Percentiles rank a stretch among this genome's conserved stretches.
Conservation (phyloP, 1,140 invertebrate species). For the Bombus superbus region DNA sequence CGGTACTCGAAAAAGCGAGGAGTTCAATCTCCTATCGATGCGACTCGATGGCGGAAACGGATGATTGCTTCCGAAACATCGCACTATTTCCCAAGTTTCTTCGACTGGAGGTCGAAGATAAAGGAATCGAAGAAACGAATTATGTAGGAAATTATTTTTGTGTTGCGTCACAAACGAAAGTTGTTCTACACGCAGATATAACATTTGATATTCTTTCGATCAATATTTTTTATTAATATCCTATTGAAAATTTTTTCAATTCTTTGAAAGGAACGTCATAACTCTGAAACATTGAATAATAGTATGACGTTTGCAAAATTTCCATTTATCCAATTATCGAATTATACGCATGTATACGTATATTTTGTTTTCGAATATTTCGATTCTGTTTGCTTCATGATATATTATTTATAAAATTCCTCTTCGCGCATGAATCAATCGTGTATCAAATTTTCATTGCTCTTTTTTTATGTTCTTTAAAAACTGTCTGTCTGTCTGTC, state of each 20-base stretch:
- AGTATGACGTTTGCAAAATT: background rate
- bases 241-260: background rate
- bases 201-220: background rate
- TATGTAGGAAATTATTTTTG: slow-evolving; percentile 7
- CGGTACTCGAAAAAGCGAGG: slow-evolving; percentile 50
- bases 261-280: too few relatives aligned
- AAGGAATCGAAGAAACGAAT: background rate
- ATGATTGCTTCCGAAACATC: slow-evolving; percentile 69
- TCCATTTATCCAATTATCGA: background rate
- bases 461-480: background rate
- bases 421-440: background rate
- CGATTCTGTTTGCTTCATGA: background rate
- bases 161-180: background rate
- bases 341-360: too few relatives aligned
- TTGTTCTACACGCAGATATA: background rate
- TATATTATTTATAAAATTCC: background rate
- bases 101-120: slow-evolving; percentile 8
- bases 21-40: slow-evolving; percentile 51
- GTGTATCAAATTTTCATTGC: background rate
- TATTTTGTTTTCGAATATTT: background rate
- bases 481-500: background rate
- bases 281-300: background rate
- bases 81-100: slow-evolving; percentile 53
- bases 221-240: background rate
- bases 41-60: slow-evolving; percentile 53